Conservation (phyloP, 2,113 vertebrate species). For the Phaetusa simplex region DNA sequence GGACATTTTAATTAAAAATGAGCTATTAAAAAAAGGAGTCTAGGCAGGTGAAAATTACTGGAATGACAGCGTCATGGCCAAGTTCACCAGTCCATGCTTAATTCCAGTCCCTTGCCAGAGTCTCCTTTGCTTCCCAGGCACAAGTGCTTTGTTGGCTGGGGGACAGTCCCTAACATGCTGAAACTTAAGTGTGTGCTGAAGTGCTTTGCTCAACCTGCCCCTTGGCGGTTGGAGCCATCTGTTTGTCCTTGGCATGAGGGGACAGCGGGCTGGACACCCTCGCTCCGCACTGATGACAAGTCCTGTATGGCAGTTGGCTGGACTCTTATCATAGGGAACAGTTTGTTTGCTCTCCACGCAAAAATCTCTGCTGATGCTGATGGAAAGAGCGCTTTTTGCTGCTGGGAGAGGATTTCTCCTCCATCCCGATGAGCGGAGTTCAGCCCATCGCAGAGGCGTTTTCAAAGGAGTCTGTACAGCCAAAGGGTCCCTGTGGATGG, state of each 20-base stretch:
- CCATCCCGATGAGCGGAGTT: neutral
- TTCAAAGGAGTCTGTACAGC: neutral
- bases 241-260: neutral
- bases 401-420: neutral
- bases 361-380: neutral
- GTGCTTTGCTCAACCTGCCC: neutral
- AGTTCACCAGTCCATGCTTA: neutral
- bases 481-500: neutral
- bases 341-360: neutral
- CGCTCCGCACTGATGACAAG: rapidly evolving
- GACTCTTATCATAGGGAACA: rapidly evolving
- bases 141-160: neutral
- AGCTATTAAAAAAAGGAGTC: neutral
- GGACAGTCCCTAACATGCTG: neutral
- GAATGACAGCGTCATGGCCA: neutral
- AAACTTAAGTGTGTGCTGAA: neutral
- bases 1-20: conserved; percentile 30
- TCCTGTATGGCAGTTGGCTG: neutral
- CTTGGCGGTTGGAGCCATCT: neutral
- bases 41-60: neutral
- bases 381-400: neutral
- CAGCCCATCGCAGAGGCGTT: neutral
- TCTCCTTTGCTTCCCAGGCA: neutral
- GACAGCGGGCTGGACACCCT: neutral
- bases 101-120: neutral